Evolutionary conservation across 92 coral and sea anemone species (phyloP).

Genomic region (Montipora capitata): DNA sequence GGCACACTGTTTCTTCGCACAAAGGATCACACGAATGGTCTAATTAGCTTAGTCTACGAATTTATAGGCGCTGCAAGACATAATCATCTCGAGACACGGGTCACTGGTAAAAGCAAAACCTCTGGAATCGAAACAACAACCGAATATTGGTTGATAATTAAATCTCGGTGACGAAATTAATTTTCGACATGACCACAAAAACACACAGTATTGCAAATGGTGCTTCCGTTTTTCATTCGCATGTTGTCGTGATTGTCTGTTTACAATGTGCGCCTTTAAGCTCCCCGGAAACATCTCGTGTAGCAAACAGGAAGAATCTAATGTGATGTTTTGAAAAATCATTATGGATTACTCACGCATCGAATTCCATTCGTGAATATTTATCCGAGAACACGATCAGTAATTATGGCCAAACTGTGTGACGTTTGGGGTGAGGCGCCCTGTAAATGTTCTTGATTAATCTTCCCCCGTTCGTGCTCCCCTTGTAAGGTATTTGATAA

Average conservation of each 20-base stretch:
- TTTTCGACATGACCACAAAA: neutral
- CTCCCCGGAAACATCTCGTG: conserved; percentile 25
- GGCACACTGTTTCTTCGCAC: neutral
- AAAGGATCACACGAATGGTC: neutral
- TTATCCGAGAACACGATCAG: neutral
- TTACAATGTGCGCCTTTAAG: neutral
- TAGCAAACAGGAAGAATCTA: conserved; percentile 20
- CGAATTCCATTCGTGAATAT: conserved; percentile 55
- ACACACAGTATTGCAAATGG: neutral
- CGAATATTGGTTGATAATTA: neutral
- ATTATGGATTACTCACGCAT: conserved; percentile 27
- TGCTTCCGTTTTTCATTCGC: neutral
- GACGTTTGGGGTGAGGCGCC: neutral
- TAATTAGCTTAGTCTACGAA: neutral
- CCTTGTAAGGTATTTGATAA: too few relatives aligned
- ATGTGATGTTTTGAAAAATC: neutral
- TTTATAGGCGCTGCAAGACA: neutral
- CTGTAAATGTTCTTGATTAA: neutral
- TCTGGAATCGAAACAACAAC: neutral
- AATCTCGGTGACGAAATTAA: neutral
- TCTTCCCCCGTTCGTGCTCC: neutral
- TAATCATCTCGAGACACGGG: neutral
- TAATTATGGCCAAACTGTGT: neutral
- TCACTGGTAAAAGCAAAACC: neutral
- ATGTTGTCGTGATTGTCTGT: neutral